Evolutionary conservation across 2,797 vertebrate genomes (phyloP).

Genomic region (Microctenopoma lineatum): DNA sequence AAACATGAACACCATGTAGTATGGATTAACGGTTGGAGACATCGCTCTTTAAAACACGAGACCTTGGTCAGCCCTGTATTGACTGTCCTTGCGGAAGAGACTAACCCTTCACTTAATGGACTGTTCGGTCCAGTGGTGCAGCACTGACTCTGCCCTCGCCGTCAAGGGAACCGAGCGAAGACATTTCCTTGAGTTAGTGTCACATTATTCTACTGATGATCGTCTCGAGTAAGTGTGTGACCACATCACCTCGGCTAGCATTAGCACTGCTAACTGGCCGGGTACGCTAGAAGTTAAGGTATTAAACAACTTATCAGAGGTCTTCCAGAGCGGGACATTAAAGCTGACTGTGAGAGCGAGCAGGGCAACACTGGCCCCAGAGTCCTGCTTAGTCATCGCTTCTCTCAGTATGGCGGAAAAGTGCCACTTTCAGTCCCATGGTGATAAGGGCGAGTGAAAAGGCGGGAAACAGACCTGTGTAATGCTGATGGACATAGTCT

Average conservation of each 20-base stretch:
- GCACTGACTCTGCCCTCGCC: constrained; percentile 12
- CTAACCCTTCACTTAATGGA: constrained; percentile 35
- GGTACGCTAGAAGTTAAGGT: constrained; percentile 28
- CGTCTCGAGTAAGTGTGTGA: constrained; percentile 26
- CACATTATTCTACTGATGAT: constrained; percentile 31
- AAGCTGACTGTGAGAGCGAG: constrained; percentile 41
- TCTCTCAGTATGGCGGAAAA: constrained; percentile 45
- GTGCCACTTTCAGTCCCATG: constrained; percentile 54
- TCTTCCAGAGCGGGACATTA: constrained; percentile 42
- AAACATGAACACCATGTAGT: neutral
- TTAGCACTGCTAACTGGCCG: constrained; percentile 29
- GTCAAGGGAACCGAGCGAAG: neutral
- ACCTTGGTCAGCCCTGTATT: constrained; percentile 14
- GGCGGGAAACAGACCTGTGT: constrained; percentile 65
- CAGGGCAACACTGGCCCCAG: constrained; percentile 24
- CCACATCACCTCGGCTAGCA: constrained; percentile 30
- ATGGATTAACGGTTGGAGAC: neutral
- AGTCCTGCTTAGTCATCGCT: constrained; percentile 61
- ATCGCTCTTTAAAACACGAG: neutral
- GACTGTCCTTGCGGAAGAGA: constrained; percentile 39
- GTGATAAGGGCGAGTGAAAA: constrained; percentile 63
- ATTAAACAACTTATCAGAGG: constrained; percentile 57
- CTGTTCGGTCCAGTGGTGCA: constrained; percentile 5
- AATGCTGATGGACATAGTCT: constrained; percentile 73
- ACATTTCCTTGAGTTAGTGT: constrained; percentile 12